phyloP scores from a whole-genome alignment of 1,140 invertebrate genomes.

The Drosophila ohnishii region DNA sequence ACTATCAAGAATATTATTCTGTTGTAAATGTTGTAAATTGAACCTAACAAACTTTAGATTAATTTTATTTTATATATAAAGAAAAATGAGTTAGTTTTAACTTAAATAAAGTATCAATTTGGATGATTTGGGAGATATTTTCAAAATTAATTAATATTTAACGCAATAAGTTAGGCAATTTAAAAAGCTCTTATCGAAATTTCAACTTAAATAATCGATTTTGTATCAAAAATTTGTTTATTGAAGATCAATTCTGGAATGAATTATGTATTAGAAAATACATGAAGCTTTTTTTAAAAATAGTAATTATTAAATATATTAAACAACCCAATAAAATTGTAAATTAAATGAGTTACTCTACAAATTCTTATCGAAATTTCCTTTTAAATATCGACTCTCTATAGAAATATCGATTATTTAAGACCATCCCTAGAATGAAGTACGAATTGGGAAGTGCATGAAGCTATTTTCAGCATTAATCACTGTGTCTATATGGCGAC shows the following conservation, averaged over 20 bases:
- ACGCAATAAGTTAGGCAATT: too few species aligned
- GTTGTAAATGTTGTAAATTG: neutral
- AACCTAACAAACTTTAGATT: too few species aligned
- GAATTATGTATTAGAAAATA: too few species aligned
- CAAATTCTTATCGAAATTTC: neutral
- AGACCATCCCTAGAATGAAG: neutral
- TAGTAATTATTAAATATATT: neutral
- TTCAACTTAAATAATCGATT: too few species aligned
- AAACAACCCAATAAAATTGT: too few species aligned
- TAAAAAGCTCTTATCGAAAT: neutral
- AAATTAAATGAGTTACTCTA: too few species aligned
- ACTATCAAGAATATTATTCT: neutral
- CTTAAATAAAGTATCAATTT: too few species aligned
- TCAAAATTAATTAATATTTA: too few species aligned
- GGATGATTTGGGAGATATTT: too few species aligned
- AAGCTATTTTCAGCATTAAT: constrained; percentile 26
- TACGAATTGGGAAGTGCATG: constrained; percentile 7
- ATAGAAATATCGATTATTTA: neutral
- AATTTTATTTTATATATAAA: too few species aligned
- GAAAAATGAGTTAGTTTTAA: too few species aligned
- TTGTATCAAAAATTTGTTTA: neutral
- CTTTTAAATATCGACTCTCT: neutral
- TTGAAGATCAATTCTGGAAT: too few species aligned
- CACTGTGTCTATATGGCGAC: constrained; percentile 15
- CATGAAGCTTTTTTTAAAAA: neutral